Evolutionary conservation across 1,140 invertebrate species (phyloP).

Genomic region (Mesaphorura yosii): DNA sequence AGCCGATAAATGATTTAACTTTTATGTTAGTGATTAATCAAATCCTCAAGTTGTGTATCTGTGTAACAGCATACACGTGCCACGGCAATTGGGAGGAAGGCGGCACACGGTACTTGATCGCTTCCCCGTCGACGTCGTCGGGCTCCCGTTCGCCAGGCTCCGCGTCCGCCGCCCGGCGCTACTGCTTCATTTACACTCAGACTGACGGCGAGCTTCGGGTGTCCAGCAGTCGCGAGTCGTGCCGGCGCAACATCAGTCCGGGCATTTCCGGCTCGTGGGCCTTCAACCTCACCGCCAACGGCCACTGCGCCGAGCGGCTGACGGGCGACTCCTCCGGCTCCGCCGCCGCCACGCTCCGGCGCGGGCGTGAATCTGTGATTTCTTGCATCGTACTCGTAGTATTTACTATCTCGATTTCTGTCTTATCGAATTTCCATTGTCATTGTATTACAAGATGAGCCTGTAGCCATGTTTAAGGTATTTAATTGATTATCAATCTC

Average conservation of each 20-base stretch:
- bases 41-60: not conserved
- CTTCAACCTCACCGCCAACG: conserved; percentile 46
- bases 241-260: conserved; percentile 40
- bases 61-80: conserved; percentile 48
- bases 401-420: too few relatives aligned
- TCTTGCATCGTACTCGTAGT: too few relatives aligned
- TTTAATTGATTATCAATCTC: too few relatives aligned
- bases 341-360: too few relatives aligned
- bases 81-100: conserved; percentile 56
- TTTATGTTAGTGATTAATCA: too few relatives aligned
- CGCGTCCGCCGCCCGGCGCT: conserved; percentile 44
- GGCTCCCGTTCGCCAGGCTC: not conserved
- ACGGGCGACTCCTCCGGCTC: too few relatives aligned
- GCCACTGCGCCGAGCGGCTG: too few relatives aligned
- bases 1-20: conserved; percentile 6
- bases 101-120: conserved; percentile 51
- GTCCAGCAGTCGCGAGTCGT: conserved; percentile 44
- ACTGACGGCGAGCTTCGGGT: conserved; percentile 38
- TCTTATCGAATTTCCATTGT: too few relatives aligned
- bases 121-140: conserved; percentile 41
- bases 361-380: too few relatives aligned
- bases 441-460: too few relatives aligned
- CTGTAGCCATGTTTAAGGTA: too few relatives aligned
- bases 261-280: conserved; percentile 38
- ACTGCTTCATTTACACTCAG: conserved; percentile 50